These are phyloP conservation scores for Sphaeridia pumilis DNA, from an alignment of 2,888 invertebrate species.

Conservation along the genomic window DNA sequence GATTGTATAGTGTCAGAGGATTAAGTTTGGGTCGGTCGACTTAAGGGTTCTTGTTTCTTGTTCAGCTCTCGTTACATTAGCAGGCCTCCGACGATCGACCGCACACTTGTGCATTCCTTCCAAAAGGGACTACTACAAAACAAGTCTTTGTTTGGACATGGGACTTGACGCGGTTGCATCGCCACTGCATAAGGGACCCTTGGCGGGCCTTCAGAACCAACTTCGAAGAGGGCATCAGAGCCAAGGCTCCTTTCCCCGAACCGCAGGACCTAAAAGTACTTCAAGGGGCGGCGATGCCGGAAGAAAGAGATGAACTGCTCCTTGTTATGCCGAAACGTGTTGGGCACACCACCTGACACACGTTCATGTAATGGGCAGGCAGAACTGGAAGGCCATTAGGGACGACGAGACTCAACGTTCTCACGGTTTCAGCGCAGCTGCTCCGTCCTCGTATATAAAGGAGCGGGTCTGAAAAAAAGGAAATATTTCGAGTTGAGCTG, in stretches of 20 bases:
- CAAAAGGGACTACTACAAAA: not conserved
- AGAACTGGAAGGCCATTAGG: not conserved
- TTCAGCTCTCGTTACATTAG: too few relatives aligned
- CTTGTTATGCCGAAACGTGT: conserved; percentile 21
- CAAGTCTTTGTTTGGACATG: not conserved
- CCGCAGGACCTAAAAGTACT: not conserved
- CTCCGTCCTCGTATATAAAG: not conserved
- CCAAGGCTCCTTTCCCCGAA: not conserved
- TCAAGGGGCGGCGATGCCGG: not conserved
- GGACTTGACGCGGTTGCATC: too few relatives aligned
- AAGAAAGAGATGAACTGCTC: not conserved
- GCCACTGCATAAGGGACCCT: too few relatives aligned
- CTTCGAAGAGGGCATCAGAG: too few relatives aligned
- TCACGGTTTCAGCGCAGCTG: not conserved
- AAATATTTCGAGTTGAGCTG: not conserved
- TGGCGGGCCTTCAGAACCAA: too few relatives aligned
- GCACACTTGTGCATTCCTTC: not conserved
- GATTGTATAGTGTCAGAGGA: too few relatives aligned
- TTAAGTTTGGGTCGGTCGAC: too few relatives aligned
- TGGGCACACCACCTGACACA: conserved; percentile 36
- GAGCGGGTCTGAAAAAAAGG: not conserved
- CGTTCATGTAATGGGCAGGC: too few relatives aligned
- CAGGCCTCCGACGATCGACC: too few relatives aligned
- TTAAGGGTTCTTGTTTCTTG: too few relatives aligned
- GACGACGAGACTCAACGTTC: not conserved